These are phyloP conservation scores for Hirtodrosophila duncani DNA, from an alignment of 2,888 invertebrate species.

Conservation along the genomic window DNA sequence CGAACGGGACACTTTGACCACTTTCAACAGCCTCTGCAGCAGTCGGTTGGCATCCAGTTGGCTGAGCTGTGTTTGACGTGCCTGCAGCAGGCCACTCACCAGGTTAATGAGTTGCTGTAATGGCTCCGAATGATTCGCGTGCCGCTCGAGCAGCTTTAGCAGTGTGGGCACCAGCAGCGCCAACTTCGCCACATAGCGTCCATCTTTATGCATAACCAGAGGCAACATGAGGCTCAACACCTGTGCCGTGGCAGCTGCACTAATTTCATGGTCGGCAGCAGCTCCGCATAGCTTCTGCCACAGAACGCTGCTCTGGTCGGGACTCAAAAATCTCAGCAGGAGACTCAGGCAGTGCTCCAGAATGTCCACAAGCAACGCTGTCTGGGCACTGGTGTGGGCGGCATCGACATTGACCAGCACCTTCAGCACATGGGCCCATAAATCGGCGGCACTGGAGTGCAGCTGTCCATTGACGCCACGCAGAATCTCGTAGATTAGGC, in stretches of 20 bases:
- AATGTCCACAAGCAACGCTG: constrained; percentile 80
- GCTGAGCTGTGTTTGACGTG: constrained; percentile 82
- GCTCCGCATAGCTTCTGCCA: constrained; percentile 82
- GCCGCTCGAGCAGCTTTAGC: constrained; percentile 57
- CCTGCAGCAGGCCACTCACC: constrained; percentile 81
- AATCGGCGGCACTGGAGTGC: constrained; percentile 88
- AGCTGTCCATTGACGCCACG: constrained; percentile 90
- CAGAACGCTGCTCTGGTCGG: constrained; percentile 83
- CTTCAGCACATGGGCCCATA: constrained; percentile 84
- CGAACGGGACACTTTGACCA: constrained; percentile 79
- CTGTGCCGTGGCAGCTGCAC: constrained; percentile 17
- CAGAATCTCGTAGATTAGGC: constrained; percentile 92
- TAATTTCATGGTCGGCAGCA: constrained; percentile 46
- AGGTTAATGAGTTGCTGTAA: constrained; percentile 71
- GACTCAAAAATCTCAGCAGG: constrained; percentile 82
- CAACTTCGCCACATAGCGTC: constrained; percentile 82
- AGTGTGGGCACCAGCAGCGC: constrained; percentile 81
- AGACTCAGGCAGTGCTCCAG: constrained; percentile 83
- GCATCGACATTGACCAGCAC: constrained; percentile 79
- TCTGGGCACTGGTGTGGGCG: constrained; percentile 40
- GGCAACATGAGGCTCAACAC: constrained; percentile 79
- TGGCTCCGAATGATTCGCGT: constrained; percentile 12
- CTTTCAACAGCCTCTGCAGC: constrained; percentile 82
- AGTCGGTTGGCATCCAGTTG: constrained; percentile 87
- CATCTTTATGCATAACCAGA: constrained; percentile 82